Percentiles rank a stretch among this genome's conserved stretches.
Conservation (phyloP, 2,113 vertebrate genomes). For the Cololabis saira region DNA sequence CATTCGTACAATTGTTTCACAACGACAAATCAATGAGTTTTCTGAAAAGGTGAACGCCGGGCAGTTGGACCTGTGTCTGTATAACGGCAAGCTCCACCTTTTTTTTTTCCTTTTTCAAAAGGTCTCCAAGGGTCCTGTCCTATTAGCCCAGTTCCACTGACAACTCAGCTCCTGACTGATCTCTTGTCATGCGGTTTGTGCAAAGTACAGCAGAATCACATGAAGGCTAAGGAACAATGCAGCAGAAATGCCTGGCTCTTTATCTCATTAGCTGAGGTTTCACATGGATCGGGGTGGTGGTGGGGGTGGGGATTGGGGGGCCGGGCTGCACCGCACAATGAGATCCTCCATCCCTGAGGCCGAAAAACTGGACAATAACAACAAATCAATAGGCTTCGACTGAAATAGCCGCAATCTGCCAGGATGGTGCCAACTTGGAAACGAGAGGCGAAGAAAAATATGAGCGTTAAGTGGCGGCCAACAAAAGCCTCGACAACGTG, state of each 20-base stretch:
- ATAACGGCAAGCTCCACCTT: not conserved
- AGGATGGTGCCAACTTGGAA: slow-evolving; percentile 41
- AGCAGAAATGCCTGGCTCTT: slow-evolving; percentile 51
- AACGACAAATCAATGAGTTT: slow-evolving; percentile 45
- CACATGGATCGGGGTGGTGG: slow-evolving; percentile 14
- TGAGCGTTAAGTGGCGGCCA: slow-evolving; percentile 20
- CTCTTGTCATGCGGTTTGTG: slow-evolving; percentile 32
- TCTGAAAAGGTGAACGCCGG: slow-evolving; percentile 17
- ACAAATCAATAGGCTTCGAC: slow-evolving; percentile 28
- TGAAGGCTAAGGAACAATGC: slow-evolving; percentile 37
- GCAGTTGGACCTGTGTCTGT: slow-evolving; percentile 34
- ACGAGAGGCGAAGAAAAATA: slow-evolving; percentile 37
- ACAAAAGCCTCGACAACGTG: slow-evolving; percentile 9
- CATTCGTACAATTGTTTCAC: slow-evolving; percentile 39
- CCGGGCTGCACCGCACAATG: slow-evolving; percentile 39
- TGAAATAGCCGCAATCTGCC: slow-evolving; percentile 37
- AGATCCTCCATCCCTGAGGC: slow-evolving; percentile 31
- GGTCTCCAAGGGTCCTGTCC: slow-evolving; percentile 21
- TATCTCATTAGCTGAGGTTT: slow-evolving; percentile 63
- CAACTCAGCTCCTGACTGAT: slow-evolving; percentile 36
- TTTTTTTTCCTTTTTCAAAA: not conserved
- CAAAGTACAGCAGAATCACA: slow-evolving; percentile 59
- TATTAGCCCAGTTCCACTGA: slow-evolving; percentile 24
- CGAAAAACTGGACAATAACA: slow-evolving; percentile 41
- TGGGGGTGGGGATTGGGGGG: slow-evolving; percentile 1